Conservation (phyloP, 2,113 vertebrate species). For the Mastomys natalensis region DNA sequence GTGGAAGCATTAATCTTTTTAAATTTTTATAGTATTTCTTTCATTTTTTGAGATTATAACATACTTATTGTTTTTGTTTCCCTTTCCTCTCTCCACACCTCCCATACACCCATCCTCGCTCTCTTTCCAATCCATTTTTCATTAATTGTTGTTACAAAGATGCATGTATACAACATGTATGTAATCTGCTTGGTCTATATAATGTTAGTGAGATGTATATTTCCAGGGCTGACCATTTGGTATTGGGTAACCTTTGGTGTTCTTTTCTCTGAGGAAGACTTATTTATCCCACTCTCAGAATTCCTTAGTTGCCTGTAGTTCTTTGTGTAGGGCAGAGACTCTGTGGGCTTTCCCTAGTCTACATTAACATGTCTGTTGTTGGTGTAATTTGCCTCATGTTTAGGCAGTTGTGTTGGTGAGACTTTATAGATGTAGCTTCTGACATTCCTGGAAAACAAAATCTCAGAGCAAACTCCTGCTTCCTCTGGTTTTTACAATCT, state of each 20-base stretch:
- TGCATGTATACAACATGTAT: not conserved
- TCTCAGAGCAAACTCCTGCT: not conserved
- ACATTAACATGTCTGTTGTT: not conserved
- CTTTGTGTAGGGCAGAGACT: not conserved
- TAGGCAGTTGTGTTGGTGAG: not conserved
- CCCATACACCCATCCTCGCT: not conserved
- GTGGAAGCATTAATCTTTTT: conserved; percentile 7
- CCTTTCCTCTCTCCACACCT: not conserved
- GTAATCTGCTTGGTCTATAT: not conserved
- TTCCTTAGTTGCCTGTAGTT: not conserved
- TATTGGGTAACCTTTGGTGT: not conserved
- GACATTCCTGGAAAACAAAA: not conserved
- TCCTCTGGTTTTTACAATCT: not conserved
- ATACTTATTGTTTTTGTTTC: not conserved
- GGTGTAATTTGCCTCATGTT: not conserved
- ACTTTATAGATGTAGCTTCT: not conserved
- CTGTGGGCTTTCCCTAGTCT: not conserved
- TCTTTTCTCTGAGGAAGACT: not conserved
- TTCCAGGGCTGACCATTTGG: not conserved
- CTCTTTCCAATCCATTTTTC: not conserved
- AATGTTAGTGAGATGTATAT: not conserved
- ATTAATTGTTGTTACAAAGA: not conserved
- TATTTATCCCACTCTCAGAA: not conserved
- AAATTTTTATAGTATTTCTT: not conserved
- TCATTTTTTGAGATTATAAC: not conserved